Conservation (phyloP, 2,113 vertebrate species). For the Chlamydotis undulata region DNA sequence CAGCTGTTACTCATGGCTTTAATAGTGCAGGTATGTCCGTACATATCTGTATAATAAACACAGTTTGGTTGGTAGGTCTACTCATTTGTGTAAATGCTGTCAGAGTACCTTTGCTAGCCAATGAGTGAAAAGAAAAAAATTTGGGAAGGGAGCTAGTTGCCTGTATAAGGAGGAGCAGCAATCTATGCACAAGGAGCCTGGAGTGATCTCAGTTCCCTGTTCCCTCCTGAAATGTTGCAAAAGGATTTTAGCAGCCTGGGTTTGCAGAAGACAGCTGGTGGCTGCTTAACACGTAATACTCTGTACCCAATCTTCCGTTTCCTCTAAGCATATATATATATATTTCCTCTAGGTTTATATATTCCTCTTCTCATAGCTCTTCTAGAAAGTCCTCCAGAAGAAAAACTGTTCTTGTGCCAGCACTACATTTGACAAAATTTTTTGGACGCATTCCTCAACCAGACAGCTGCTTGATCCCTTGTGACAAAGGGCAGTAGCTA, state of each 20-base stretch:
- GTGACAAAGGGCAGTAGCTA: not conserved
- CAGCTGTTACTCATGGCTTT: not conserved
- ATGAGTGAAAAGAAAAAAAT: not conserved
- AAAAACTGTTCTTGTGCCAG: not conserved
- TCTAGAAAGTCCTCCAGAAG: not conserved
- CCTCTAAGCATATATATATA: not conserved
- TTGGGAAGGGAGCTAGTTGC: not conserved
- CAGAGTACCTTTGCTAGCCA: not conserved
- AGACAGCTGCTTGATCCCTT: not conserved
- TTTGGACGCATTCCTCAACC: not conserved
- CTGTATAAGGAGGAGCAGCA: not conserved
- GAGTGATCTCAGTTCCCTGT: not conserved
- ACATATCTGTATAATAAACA: not conserved
- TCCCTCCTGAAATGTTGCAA: not conserved
- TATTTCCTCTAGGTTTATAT: not conserved
- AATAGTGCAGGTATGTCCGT: not conserved
- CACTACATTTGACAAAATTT: not conserved
- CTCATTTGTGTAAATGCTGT: not conserved
- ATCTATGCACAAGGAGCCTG: not conserved
- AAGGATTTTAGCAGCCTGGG: not conserved
- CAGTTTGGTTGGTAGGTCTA: not conserved
- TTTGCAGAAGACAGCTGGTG: constrained; percentile 11
- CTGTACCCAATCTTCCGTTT: not conserved
- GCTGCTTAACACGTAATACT: not conserved
- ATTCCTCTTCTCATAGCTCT: not conserved